Base-by-base conservation (phyloP, 2,888 invertebrate species). In the Tricholauxania praeusta region DNA sequence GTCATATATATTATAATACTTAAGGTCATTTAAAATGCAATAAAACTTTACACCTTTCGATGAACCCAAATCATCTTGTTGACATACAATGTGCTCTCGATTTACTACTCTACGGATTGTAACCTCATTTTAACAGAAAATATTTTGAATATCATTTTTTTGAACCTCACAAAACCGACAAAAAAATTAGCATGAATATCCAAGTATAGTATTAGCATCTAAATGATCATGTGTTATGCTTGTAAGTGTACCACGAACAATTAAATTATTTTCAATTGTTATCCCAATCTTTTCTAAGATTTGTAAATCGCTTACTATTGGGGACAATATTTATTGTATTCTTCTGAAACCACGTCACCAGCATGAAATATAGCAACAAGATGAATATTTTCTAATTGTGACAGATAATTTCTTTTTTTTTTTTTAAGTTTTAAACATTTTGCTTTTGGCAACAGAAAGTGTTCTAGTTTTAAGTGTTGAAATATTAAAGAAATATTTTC, bases 151-250 rank as follows among this genome's bases (percentile, higher is more conserved):
- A 51, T 74, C 22, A 57, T 47, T 51, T 59, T 72, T 72, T 28
- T 49, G 73, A 74, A 14, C 74, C 74, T 32, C 64, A 55, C 15
- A 76, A 53, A 22, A 22, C 3, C 22, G 22, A 22, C 22, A 22
- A 22, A 22, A 22, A 22, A 22, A 22, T 22, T 22, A 2, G 22
- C 3, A 22, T 3, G 22, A 22, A 22, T 22, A 22, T 22, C 22
- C 22, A 22, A 22, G 22, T 3, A 22, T 2, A 19, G 53, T 22
- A 32, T 74, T 74, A 3, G 59, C 74, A 19, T 68, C 72, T 19
- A 76, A 66, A 72, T 76, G 71, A 55, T 76, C 74, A 72, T 65
- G 69, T 12, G 74, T 63, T 32, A 76, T 52, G 48, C 71, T 65
- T 19, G 62, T 66, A 22, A 22, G 22, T 22, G 22, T 22, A 22